A percentile compares a stretch with the other conserved stretches of the same genome.
Conservation (phyloP, 2,888 invertebrate species). For the Oasisia sp. region DNA sequence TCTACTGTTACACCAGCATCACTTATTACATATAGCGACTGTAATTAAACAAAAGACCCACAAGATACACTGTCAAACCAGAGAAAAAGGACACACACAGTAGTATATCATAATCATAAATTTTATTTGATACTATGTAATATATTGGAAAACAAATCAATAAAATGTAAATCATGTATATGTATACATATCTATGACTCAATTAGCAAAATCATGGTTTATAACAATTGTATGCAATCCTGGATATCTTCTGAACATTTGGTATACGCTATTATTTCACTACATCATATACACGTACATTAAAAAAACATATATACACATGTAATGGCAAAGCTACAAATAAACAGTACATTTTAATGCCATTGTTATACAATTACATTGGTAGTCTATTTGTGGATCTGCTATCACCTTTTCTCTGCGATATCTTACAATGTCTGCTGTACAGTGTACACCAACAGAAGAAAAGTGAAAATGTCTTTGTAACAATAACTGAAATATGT, state of each 20-base stretch:
- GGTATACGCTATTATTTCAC: not conserved
- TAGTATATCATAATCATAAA: not conserved
- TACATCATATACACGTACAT: not conserved
- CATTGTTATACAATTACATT: not conserved
- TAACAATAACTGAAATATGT: not conserved
- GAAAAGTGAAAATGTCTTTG: not conserved
- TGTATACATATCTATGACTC: conserved; percentile 26
- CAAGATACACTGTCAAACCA: not conserved
- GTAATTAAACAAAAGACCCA: not conserved
- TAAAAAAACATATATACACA: not conserved
- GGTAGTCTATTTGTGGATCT: not conserved
- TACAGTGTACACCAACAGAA: not conserved
- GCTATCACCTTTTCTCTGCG: not conserved
- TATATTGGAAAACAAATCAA: conserved; percentile 22
- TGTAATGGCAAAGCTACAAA: not conserved
- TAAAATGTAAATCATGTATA: conserved; percentile 18
- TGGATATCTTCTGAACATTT: conserved; percentile 2
- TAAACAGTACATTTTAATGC: not conserved
- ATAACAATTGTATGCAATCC: conserved; percentile 22
- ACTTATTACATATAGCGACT: not conserved
- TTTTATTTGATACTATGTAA: not conserved
- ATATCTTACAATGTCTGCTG: not conserved
- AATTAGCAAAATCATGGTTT: conserved; percentile 23
- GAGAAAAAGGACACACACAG: not conserved
- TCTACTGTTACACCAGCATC: not conserved